phyloP scores from a whole-genome alignment of 2,797 vertebrate species.

The Semotilus atromaculatus region DNA sequence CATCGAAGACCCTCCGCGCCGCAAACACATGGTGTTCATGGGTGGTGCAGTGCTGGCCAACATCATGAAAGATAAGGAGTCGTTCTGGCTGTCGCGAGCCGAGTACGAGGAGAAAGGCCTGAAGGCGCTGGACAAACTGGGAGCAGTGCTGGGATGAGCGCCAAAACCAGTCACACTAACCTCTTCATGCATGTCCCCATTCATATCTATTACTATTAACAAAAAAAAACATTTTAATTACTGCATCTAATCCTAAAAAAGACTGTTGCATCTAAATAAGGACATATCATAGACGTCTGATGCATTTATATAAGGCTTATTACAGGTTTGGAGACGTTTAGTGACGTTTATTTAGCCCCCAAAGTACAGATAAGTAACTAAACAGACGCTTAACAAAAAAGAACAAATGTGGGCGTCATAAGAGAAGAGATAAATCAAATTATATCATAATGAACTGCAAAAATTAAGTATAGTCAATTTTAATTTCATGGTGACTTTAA shows the following conservation, averaged over 20 bases:
- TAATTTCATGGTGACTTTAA: not conserved
- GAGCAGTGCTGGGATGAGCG: conserved; percentile 43
- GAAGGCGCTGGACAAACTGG: conserved; percentile 78
- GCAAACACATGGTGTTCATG: conserved; percentile 86
- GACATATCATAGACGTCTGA: not conserved
- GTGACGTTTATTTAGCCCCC: not conserved
- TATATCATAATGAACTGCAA: not conserved
- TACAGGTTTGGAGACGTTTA: not conserved
- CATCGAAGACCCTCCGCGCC: conserved; percentile 82
- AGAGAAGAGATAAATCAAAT: not conserved
- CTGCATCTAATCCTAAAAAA: not conserved
- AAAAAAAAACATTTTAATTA: not conserved
- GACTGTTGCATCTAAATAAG: not conserved
- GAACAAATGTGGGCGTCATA: not conserved
- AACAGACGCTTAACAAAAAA: not conserved
- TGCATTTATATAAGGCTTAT: not conserved
- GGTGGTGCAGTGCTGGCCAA: conserved; percentile 83
- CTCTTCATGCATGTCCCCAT: not conserved
- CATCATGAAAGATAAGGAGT: conserved; percentile 87
- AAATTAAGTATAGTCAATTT: not conserved
- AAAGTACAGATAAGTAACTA: not conserved
- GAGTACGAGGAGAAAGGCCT: conserved; percentile 82
- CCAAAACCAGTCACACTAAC: not conserved
- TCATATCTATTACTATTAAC: conserved; percentile 52
- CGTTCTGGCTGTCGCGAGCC: conserved; percentile 79